Evolutionary conservation across 2,888 invertebrate species (phyloP).

Genomic region (Euzophera pinguis): DNA sequence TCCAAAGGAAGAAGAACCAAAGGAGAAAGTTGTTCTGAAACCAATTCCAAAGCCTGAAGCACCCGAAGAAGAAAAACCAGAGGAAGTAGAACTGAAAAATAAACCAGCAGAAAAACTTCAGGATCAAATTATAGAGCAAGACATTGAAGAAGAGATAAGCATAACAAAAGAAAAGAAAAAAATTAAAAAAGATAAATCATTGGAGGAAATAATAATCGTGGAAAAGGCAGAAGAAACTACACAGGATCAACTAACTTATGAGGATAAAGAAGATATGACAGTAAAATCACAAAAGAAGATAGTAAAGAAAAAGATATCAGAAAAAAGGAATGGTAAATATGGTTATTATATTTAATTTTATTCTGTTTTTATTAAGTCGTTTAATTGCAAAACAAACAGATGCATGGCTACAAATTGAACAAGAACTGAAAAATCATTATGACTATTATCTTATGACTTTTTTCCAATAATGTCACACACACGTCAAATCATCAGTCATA

Average conservation of each 20-base stretch:
- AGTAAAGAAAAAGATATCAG: slow-evolving; percentile 37
- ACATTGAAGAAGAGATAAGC: background rate
- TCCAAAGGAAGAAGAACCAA: slow-evolving; percentile 51
- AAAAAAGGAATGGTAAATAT: slow-evolving; percentile 40
- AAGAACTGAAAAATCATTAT: background rate
- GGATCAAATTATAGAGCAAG: slow-evolving; percentile 25
- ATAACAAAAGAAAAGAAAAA: slow-evolving; percentile 19
- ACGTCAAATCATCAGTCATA: no score
- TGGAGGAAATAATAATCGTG: slow-evolving; percentile 25
- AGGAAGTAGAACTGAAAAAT: slow-evolving; percentile 62
- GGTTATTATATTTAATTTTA: background rate
- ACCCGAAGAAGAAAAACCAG: slow-evolving; percentile 43
- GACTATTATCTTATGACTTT: background rate
- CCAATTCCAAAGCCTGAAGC: slow-evolving; percentile 51
- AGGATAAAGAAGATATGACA: slow-evolving; percentile 48
- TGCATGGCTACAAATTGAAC: slow-evolving; percentile 54
- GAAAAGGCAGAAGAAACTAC: slow-evolving; percentile 26
- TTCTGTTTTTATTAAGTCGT: background rate
- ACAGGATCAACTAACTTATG: slow-evolving; percentile 31
- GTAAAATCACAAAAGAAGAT: slow-evolving; percentile 31
- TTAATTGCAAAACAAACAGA: slow-evolving; percentile 35
- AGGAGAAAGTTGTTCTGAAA: slow-evolving; percentile 60
- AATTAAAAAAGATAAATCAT: slow-evolving; percentile 39
- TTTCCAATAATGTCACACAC: no score
- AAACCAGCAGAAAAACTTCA: slow-evolving; percentile 34